A percentile compares a stretch with the other conserved stretches of the same genome.
phyloP scores from a whole-genome alignment of 2,888 invertebrate genomes.

The Volucella bombylans region DNA sequence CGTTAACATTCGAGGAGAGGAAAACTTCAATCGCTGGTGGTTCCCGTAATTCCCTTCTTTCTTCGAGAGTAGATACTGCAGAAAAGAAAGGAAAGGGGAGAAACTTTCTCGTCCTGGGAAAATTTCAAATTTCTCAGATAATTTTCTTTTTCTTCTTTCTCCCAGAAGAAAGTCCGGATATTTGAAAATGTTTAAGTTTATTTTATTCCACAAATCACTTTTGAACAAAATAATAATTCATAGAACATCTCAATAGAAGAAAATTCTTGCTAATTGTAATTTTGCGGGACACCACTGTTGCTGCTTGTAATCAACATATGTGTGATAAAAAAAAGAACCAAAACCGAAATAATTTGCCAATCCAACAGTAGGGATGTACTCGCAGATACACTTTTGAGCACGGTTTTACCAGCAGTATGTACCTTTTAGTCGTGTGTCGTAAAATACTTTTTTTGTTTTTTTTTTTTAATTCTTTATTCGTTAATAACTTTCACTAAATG shows the following conservation, averaged over 20 bases:
- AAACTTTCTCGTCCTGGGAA: conserved; percentile 72
- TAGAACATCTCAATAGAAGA: not conserved
- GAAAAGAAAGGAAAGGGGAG: conserved; percentile 66
- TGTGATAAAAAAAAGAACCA: conserved; percentile 39
- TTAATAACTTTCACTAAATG: conserved; percentile 69
- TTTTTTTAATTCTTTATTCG: conserved; percentile 19
- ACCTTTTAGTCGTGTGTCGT: conserved; percentile 63
- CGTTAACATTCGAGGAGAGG: conserved; percentile 34
- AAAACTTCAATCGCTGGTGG: conserved; percentile 71
- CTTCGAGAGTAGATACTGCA: conserved; percentile 72
- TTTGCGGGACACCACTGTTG: conserved; percentile 61
- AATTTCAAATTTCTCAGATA: conserved; percentile 53
- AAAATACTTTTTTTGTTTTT: conserved; percentile 50
- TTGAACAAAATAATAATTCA: not conserved
- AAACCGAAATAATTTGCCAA: conserved; percentile 26
- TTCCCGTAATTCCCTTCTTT: conserved; percentile 72
- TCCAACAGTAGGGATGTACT: conserved; percentile 29
- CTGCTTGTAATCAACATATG: conserved; percentile 68
- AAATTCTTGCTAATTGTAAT: not conserved
- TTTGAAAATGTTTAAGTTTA: conserved; percentile 31
- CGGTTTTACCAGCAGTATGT: not conserved
- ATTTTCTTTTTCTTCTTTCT: conserved; percentile 39
- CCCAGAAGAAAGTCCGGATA: conserved; percentile 30
- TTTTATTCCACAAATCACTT: conserved; percentile 3
- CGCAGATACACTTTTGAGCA: conserved; percentile 29